Percentiles rank a stretch among this genome's conserved stretches.
Evolutionary conservation across 1,140 invertebrate species (phyloP).

Genomic region (Drosophila navojoa): DNA sequence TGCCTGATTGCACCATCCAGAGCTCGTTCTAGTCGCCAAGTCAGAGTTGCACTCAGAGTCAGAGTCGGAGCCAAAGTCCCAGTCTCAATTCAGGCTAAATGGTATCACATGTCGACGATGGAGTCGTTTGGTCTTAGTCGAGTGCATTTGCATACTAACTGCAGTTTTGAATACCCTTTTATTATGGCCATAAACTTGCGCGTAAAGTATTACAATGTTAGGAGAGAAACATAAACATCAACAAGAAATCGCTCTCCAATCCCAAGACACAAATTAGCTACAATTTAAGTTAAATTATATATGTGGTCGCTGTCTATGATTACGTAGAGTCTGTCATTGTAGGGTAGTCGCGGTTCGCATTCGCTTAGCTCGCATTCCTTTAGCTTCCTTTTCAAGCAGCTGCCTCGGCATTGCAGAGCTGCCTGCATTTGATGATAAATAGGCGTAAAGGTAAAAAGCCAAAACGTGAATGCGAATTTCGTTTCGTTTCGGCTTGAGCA

Average conservation of each 20-base stretch:
- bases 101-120: slow-evolving; percentile 77
- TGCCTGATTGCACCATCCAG: slow-evolving; percentile 64
- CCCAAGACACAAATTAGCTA: background rate
- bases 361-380: background rate
- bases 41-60: slow-evolving; percentile 14
- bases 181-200: slow-evolving; percentile 3
- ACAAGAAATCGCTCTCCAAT: background rate
- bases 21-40: slow-evolving; percentile 21
- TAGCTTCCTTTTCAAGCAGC: slow-evolving; percentile 60
- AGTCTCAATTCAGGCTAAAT: slow-evolving; percentile 60
- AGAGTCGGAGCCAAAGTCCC: slow-evolving; percentile 3
- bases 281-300: background rate
- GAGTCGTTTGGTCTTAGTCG: slow-evolving; percentile 52
- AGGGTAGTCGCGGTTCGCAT: slow-evolving; percentile 31
- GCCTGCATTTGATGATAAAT: slow-evolving; percentile 78
- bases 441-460: slow-evolving; percentile 81
- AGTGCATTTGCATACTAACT: slow-evolving; percentile 72
- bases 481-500: slow-evolving; percentile 46
- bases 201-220: background rate
- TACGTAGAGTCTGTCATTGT: background rate
- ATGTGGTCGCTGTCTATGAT: background rate
- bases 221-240: background rate
- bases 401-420: slow-evolving; percentile 33
- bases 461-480: slow-evolving; percentile 80
- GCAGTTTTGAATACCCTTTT: slow-evolving; percentile 34